Evolutionary conservation across 2,888 invertebrate species (phyloP).

Genomic region (Yponomeuta plumbellus): DNA sequence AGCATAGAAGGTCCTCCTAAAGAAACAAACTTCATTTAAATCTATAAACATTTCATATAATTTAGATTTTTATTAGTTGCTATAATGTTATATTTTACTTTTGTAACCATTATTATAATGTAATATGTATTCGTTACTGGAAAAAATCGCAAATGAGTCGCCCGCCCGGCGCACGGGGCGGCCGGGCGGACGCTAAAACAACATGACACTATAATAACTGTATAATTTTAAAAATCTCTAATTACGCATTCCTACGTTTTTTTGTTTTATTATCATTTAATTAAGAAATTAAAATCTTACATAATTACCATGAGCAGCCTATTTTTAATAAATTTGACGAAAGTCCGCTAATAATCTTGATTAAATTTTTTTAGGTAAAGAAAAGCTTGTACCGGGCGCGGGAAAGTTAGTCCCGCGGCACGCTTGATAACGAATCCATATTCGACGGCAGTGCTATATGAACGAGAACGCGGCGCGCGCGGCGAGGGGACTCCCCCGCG

Average conservation of each 20-base stretch:
- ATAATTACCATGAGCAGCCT: conserved; percentile 74
- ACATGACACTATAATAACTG: conserved; percentile 72
- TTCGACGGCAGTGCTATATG: conserved; percentile 12
- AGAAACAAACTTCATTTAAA: conserved; percentile 71
- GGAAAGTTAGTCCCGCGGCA: conserved; percentile 13
- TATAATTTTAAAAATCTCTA: conserved; percentile 77
- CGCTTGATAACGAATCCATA: background rate
- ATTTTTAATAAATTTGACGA: conserved; percentile 73
- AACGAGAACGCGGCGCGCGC: conserved; percentile 2
- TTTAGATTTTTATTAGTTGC: conserved; percentile 74
- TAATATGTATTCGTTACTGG: conserved; percentile 73
- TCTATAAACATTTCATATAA: conserved; percentile 77
- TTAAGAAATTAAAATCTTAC: conserved; percentile 75
- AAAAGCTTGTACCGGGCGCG: conserved; percentile 53
- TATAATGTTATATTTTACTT: conserved; percentile 77
- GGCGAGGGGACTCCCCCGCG: conserved; percentile 6
- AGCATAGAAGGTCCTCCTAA: conserved; percentile 71
- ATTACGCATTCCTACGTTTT: conserved; percentile 73
- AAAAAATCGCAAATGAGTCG: conserved; percentile 62
- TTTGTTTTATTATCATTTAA: conserved; percentile 73
- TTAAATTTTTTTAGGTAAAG: conserved; percentile 54
- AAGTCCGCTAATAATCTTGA: conserved; percentile 67
- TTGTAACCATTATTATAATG: conserved; percentile 76
- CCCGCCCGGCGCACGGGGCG: conserved; percentile 40
- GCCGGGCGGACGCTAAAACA: conserved; percentile 56